These are phyloP conservation scores for Delphinus delphis DNA, from an alignment of 2,113 vertebrate species.

Conservation along the genomic window DNA sequence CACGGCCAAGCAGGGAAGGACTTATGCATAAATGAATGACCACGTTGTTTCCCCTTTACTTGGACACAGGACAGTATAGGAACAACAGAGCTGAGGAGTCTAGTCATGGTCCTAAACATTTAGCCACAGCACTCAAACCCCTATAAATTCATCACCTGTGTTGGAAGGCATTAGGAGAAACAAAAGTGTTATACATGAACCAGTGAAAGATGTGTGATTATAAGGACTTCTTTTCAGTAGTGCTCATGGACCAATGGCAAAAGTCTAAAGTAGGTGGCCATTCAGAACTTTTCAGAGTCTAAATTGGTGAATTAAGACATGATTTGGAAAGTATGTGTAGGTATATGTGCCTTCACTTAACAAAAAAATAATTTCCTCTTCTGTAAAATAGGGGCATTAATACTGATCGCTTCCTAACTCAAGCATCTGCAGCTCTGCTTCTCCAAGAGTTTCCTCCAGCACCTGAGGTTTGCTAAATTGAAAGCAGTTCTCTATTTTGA, in stretches of 20 bases:
- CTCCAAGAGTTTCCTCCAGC: background rate
- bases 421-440: background rate
- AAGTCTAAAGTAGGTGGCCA: background rate
- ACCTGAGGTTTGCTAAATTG: background rate
- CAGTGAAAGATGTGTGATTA: background rate
- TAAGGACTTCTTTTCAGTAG: background rate
- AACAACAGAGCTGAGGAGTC: background rate
- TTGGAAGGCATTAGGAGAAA: background rate
- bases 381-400: background rate
- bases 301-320: background rate
- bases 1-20: background rate
- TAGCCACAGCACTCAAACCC: background rate
- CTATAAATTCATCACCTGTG: background rate
- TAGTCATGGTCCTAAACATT: background rate
- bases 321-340: background rate
- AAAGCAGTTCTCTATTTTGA: background rate
- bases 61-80: background rate
- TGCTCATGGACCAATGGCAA: background rate
- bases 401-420: background rate
- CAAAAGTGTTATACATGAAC: background rate
- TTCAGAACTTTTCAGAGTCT: background rate
- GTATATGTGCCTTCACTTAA: background rate
- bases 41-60: background rate
- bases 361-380: background rate
- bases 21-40: background rate